Evolutionary conservation across 2,888 invertebrate genomes (phyloP), one percentile per base, ranked within the genome.

Genomic region (Hyposoter dolosus): DNA sequence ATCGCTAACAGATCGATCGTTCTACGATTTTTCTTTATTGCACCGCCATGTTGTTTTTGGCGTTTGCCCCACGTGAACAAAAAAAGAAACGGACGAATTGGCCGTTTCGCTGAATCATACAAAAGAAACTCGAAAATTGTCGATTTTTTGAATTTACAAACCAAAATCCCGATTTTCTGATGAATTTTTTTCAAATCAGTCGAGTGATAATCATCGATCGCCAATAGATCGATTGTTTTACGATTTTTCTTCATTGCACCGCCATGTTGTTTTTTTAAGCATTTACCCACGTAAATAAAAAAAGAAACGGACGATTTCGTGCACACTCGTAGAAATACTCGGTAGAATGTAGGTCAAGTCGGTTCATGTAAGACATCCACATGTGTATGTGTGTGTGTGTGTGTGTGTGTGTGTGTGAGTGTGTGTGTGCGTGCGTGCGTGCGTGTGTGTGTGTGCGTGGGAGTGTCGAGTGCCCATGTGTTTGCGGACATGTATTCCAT

Each of bases 401-500:
- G 47, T 4, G 47, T 3, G 47, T 17, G 17, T 2, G 47, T n/a
- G n/a, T n/a, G n/a, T n/a, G n/a, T n/a, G n/a, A n/a, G n/a, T n/a
- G n/a, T n/a, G n/a, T n/a, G n/a, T n/a, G n/a, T n/a, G n/a, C n/a
- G n/a, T n/a, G n/a, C n/a, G 40, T 17, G 9, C n/a, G 47, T 50
- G 47, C n/a, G 4, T n/a, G 4, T 50, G 6, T n/a, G 47, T 17
- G 17, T 0, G 47, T 4, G 47, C 0, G 47, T 17, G 17, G n/a
- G n/a, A n/a, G n/a, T n/a, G n/a, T n/a, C 17, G 47, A 15, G 47
- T n/a, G 47, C 47, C 17, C 47, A 3, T 50, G 47, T n/a, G 47
- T 50, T 7, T 60, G 71, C 47, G 12, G 50, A 17, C 45, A 45
- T 47, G 45, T 76, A 28, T 63, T 23, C 32, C 74, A 6, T 74